Conservation (phyloP, 1,140 invertebrate genomes). For the Neuroterus valhalla region DNA sequence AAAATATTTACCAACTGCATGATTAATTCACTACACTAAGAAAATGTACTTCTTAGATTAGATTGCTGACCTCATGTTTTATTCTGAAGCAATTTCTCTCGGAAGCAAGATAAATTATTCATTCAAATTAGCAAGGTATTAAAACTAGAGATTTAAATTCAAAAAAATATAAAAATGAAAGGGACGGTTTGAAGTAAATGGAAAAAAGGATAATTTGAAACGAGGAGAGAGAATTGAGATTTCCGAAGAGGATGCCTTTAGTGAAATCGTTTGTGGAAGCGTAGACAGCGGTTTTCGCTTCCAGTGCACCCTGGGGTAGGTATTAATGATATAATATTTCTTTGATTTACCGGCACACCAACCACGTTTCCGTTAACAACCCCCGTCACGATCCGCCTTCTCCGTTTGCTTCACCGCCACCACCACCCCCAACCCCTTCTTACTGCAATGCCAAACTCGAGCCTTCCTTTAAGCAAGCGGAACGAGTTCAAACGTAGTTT, state of each 20-base stretch:
- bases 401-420: conserved; percentile 3
- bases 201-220: background rate
- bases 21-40: too few species aligned
- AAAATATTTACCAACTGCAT: too few species aligned
- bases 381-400: conserved; percentile 29
- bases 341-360: conserved; percentile 60
- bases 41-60: too few species aligned
- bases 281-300: conserved; percentile 32
- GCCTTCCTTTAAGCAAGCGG: conserved; percentile 25
- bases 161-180: background rate
- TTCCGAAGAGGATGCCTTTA: conserved; percentile 27
- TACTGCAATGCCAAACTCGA: background rate
- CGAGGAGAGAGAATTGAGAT: conserved; percentile 24
- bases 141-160: too few species aligned
- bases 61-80: too few species aligned
- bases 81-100: too few species aligned
- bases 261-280: conserved; percentile 22
- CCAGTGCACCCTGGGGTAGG: conserved; percentile 60
- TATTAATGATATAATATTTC: conserved; percentile 69
- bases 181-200: background rate
- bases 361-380: conserved; percentile 57
- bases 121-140: too few species aligned
- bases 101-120: too few species aligned
- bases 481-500: conserved; percentile 27
- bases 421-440: background rate